These are phyloP conservation scores for Adelosebastes latens DNA, from an alignment of 2,797 vertebrate species.

Conservation along the genomic window DNA sequence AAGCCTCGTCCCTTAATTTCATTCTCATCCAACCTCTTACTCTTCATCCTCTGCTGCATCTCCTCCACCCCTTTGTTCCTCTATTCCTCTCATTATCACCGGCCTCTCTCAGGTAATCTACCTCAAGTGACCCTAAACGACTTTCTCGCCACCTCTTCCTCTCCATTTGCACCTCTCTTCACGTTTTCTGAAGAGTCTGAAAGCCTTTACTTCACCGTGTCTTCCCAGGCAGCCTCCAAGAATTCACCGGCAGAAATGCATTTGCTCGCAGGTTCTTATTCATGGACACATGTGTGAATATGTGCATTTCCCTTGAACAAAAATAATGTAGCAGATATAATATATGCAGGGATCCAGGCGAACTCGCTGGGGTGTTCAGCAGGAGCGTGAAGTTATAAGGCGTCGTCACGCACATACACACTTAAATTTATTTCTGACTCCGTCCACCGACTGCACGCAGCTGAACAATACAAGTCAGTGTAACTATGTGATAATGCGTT, in stretches of 20 bases:
- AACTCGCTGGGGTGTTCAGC: slow-evolving; percentile 21
- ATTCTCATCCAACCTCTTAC: slow-evolving; percentile 46
- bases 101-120: slow-evolving; percentile 52
- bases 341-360: slow-evolving; percentile 11
- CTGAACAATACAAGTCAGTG: slow-evolving; percentile 4
- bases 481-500: slow-evolving; percentile 14
- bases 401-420: slow-evolving; percentile 11
- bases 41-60: slow-evolving; percentile 47
- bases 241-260: slow-evolving; percentile 15
- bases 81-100: slow-evolving; percentile 56
- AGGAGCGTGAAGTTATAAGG: slow-evolving; percentile 14
- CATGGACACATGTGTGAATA: neutral
- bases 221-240: slow-evolving; percentile 25
- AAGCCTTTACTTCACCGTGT: slow-evolving; percentile 39
- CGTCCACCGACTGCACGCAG: slow-evolving; percentile 12
- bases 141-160: slow-evolving; percentile 41
- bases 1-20: slow-evolving; percentile 36
- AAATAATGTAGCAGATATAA: slow-evolving; percentile 18
- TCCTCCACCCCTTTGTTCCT: slow-evolving; percentile 47
- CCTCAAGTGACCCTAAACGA: slow-evolving; percentile 64
- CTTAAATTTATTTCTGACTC: slow-evolving; percentile 38
- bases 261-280: neutral
- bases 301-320: neutral
- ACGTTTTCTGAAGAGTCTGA: slow-evolving; percentile 40
- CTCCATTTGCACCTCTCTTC: slow-evolving; percentile 17